phyloP scores from a whole-genome alignment of 2,113 vertebrate species.

The Corvus hawaiiensis region DNA sequence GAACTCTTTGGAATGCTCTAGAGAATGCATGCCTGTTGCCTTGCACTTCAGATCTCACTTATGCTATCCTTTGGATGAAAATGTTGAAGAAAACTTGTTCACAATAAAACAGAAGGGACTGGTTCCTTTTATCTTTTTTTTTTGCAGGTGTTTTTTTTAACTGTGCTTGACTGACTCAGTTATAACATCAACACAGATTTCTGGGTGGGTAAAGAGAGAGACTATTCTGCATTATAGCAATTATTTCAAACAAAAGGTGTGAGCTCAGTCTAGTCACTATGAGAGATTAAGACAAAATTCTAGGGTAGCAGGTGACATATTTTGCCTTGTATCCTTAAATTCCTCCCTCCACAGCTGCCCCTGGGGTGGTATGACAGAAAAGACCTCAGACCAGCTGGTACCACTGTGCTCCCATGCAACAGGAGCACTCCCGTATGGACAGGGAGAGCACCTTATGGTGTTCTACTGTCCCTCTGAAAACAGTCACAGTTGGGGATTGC shows the following conservation, averaged over 20 bases:
- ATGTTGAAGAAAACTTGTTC: neutral
- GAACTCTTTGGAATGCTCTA: neutral
- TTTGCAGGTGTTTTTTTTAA: fast-evolving
- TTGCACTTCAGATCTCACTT: neutral
- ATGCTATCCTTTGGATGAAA: neutral
- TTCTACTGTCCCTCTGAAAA: neutral
- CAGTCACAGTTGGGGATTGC: neutral
- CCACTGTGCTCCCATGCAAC: neutral
- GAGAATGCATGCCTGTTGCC: neutral
- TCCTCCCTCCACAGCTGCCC: neutral
- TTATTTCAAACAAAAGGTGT: neutral
- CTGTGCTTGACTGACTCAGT: neutral
- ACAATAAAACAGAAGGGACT: neutral
- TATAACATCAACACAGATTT: neutral
- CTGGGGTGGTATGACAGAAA: neutral
- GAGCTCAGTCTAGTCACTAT: neutral
- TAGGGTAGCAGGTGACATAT: neutral
- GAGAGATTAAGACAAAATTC: neutral
- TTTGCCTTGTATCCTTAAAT: neutral
- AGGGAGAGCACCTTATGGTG: neutral
- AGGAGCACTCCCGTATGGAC: neutral
- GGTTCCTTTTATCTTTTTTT: neutral
- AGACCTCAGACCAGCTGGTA: neutral
- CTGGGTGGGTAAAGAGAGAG: neutral
- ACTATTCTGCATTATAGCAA: neutral